Evolutionary conservation across 2,797 vertebrate species (phyloP).

Genomic region (Sebastes diploproa): DNA sequence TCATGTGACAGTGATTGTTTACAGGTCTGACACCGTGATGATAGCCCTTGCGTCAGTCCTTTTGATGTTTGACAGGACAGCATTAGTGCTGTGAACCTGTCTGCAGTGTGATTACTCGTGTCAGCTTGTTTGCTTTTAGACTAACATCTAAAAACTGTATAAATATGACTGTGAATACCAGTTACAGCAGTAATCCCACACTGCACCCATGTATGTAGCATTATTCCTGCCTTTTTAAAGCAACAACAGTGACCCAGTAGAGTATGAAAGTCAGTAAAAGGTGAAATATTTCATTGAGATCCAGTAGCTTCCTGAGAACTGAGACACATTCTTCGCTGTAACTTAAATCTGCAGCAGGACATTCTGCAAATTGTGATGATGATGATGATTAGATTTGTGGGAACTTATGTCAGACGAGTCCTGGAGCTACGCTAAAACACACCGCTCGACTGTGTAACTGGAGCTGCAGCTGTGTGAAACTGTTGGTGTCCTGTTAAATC

Average conservation of each 20-base stretch:
- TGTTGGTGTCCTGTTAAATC: constrained; percentile 17
- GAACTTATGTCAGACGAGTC: neutral
- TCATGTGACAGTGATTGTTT: constrained; percentile 13
- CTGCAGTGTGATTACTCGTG: neutral
- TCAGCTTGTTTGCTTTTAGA: neutral
- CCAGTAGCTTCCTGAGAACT: constrained; percentile 6
- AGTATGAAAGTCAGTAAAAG: neutral
- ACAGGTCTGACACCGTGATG: constrained; percentile 36
- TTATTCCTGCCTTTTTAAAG: neutral
- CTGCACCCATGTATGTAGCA: neutral
- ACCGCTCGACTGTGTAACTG: constrained; percentile 13
- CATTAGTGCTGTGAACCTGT: constrained; percentile 1
- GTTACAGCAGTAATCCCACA: neutral
- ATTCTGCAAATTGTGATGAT: neutral
- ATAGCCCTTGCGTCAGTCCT: constrained; percentile 28
- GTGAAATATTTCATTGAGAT: neutral
- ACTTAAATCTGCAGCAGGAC: constrained; percentile 21
- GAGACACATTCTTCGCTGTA: constrained; percentile 13
- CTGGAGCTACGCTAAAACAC: neutral
- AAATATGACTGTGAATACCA: neutral
- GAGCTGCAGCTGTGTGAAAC: constrained; percentile 34
- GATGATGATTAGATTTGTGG: neutral
- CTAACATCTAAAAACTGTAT: neutral
- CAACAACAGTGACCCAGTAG: neutral
- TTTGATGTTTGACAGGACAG: constrained; percentile 42